Evolutionary conservation across 2,113 vertebrate genomes (phyloP).

Genomic region (Plestiodon gilberti): DNA sequence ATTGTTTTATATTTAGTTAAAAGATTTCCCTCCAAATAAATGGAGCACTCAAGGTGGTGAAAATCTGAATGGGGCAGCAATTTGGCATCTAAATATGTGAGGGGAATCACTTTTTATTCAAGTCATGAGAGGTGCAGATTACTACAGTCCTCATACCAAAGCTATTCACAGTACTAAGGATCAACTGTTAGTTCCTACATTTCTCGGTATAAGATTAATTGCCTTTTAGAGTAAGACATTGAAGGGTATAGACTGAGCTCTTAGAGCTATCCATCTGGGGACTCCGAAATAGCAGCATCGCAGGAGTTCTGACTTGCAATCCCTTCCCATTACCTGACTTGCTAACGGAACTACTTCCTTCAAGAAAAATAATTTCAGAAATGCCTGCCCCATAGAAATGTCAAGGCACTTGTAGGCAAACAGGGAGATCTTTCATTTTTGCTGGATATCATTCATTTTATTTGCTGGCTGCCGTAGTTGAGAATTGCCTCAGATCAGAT

Average conservation of each 20-base stretch:
- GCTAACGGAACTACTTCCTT: slow-evolving; percentile 29
- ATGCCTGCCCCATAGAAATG: slow-evolving; percentile 22
- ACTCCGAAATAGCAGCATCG: not conserved
- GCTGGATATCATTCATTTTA: slow-evolving; percentile 42
- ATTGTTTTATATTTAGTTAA: not conserved
- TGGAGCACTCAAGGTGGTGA: too few species aligned
- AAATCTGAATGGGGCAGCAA: not conserved
- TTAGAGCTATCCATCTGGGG: not conserved
- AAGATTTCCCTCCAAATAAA: too few species aligned
- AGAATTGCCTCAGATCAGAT: not conserved
- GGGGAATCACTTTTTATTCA: not conserved
- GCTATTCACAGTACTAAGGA: not conserved
- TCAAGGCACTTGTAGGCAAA: slow-evolving; percentile 37
- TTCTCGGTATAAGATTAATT: not conserved
- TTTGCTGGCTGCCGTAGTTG: not conserved
- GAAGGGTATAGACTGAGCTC: not conserved
- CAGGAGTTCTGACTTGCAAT: not conserved
- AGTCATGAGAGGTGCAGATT: not conserved
- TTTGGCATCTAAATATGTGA: not conserved
- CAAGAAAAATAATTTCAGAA: slow-evolving; percentile 30
- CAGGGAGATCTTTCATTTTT: slow-evolving; percentile 56
- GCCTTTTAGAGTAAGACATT: not conserved
- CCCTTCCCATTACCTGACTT: not conserved
- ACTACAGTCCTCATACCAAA: not conserved
- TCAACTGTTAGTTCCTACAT: not conserved